Evolutionary conservation across 2,888 invertebrate genomes (phyloP).

Genomic region (Dynastes hyllus): DNA sequence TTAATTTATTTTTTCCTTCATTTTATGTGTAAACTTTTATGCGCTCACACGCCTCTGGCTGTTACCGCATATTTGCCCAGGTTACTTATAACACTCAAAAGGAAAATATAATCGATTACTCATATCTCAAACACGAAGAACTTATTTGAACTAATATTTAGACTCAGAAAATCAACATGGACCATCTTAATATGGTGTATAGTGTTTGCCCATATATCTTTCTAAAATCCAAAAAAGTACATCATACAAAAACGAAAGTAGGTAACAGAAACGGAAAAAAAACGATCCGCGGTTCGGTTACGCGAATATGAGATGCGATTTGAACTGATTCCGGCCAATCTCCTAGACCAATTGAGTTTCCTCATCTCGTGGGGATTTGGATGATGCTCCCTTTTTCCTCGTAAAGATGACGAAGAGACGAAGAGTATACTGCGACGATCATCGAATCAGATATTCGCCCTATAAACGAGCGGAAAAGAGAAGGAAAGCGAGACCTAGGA

Average conservation of each 20-base stretch:
- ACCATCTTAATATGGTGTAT: too few relatives aligned
- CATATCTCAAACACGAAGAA: too few relatives aligned
- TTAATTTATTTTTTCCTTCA: too few relatives aligned
- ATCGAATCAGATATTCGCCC: neutral
- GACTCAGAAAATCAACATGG: too few relatives aligned
- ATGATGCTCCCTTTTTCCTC: conserved; percentile 31
- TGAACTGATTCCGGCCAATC: conserved; percentile 65
- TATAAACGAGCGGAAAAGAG: conserved; percentile 38
- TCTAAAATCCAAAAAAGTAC: too few relatives aligned
- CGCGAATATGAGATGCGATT: conserved; percentile 67
- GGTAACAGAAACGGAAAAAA: conserved; percentile 8
- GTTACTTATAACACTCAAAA: too few relatives aligned
- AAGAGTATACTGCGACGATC: neutral
- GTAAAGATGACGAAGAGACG: conserved; percentile 36
- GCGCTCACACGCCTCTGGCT: too few relatives aligned
- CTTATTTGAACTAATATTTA: too few relatives aligned
- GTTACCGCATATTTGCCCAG: too few relatives aligned
- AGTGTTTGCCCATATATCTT: too few relatives aligned
- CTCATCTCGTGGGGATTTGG: conserved; percentile 67
- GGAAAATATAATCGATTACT: too few relatives aligned
- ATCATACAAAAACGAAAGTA: neutral
- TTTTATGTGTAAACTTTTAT: too few relatives aligned
- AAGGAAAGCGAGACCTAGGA: neutral
- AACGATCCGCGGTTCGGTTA: conserved; percentile 55
- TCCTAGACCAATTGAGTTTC: conserved; percentile 67